phyloP scores from a whole-genome alignment of 1,140 invertebrate genomes.

The Drosophila pseudoobscura region DNA sequence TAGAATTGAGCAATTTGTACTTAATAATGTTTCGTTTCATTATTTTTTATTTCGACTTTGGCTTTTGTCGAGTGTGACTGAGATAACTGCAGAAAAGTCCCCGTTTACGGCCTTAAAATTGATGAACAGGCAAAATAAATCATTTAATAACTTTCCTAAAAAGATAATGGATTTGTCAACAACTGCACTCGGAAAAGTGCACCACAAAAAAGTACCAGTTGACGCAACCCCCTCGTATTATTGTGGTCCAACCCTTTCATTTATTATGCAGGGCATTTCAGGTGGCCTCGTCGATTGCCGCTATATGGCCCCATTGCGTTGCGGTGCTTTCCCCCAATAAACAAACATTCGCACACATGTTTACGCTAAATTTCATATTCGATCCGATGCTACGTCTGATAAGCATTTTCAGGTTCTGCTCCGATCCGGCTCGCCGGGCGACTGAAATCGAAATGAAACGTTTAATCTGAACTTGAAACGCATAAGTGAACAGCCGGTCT shows the following conservation, averaged over 20 bases:
- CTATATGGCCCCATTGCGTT: not conserved
- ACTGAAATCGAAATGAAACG: slow-evolving; percentile 20
- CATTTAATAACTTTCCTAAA: slow-evolving; percentile 16
- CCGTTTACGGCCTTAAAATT: slow-evolving; percentile 35
- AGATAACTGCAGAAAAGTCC: slow-evolving; percentile 44
- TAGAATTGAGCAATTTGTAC: slow-evolving; percentile 7
- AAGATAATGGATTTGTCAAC: slow-evolving; percentile 45
- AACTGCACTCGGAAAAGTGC: slow-evolving; percentile 5
- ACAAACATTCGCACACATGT: slow-evolving; percentile 27
- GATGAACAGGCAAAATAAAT: slow-evolving; percentile 38
- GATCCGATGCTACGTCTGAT: not conserved
- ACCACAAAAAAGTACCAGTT: slow-evolving; percentile 14
- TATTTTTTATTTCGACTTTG: slow-evolving; percentile 19
- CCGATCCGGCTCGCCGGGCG: slow-evolving; percentile 7
- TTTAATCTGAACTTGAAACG: slow-evolving; percentile 40
- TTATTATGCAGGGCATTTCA: not conserved
- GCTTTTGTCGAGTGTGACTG: not conserved
- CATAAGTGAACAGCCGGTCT: not conserved
- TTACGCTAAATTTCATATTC: slow-evolving; percentile 6
- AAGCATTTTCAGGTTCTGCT: slow-evolving; percentile 19
- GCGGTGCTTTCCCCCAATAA: slow-evolving; percentile 27
- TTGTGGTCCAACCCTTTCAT: slow-evolving; percentile 14
- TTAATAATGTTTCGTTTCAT: slow-evolving; percentile 4
- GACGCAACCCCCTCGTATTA: slow-evolving; percentile 16
- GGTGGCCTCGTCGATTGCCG: too few species aligned